Evolutionary conservation across 2,113 vertebrate genomes (phyloP), one percentile per base, ranked within the genome.

Genomic region (Chloebia gouldiae): DNA sequence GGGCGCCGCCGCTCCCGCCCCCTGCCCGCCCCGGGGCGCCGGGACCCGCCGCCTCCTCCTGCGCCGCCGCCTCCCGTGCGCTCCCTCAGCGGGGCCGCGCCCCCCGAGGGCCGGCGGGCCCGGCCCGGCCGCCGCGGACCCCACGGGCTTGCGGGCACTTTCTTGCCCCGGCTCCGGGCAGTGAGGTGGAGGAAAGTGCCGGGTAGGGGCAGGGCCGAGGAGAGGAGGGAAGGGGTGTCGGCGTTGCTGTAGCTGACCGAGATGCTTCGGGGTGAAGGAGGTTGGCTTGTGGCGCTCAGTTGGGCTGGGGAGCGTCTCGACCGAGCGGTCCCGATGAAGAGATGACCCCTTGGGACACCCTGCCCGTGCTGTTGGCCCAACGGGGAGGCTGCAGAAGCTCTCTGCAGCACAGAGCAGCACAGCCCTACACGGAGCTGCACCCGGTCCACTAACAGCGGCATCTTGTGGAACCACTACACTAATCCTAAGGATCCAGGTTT

Each of bases 21-120:
- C 53, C 53, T 31, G 65, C 44, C 94, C 94, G 92, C 94, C 93
- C 96, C 96, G 56, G 81, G 76, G 66, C 63, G 65, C 85, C 87
- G 76, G 59, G 81, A 68, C 35, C 77, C 51, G 37, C 54, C n/a
- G 24, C 33, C 21, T 15, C 49, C 33, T 64, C 15, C 56, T 24
- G 56, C 53, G 10, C 33, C 11, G 15, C 5, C 27, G 37, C 39
- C 40, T 40, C 15, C 30, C 7, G 12, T 5, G 20, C 35, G 8
- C 14, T 25, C 39, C 13, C 5, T 16, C 20, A 5, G 27, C 31
- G 49, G 20, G 39, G 17, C 14, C 23, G 16, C 12, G 12, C n/a
- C 18, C 27, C 31, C 22, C 33, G 3, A 1, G 35, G 13, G 49
- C 20, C 27, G 10, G 1, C 31, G 27, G 81, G 50, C 30, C 13